Conservation (phyloP, 2,888 invertebrate genomes). For the Tuta absoluta region DNA sequence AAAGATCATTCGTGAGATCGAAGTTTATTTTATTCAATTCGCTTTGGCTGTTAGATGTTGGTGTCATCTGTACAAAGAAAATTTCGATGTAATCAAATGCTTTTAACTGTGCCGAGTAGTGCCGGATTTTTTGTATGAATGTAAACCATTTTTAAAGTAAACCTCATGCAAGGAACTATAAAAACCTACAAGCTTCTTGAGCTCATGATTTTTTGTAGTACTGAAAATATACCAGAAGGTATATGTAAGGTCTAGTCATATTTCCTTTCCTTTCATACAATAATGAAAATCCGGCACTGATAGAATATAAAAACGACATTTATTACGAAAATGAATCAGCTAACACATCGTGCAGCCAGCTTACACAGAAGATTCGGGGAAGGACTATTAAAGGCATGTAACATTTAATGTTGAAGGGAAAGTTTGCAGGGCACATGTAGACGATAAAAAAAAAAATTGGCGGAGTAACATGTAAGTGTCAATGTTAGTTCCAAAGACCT, state of each 20-base stretch:
- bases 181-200: no score
- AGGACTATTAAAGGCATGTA: background rate
- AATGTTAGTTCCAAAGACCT: background rate
- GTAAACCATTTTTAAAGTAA: no score
- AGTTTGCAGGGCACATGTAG: background rate
- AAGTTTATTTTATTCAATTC: background rate
- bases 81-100: background rate
- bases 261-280: no score
- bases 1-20: no score
- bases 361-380: background rate
- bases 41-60: background rate
- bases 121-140: background rate
- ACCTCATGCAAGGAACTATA: no score
- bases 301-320: background rate
- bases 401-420: background rate
- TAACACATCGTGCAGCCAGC: constrained; percentile 34
- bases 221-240: background rate
- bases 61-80: background rate
- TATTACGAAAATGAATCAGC: constrained; percentile 25
- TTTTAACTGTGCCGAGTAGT: background rate
- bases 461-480: constrained; percentile 1
- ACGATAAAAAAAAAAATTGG: background rate
- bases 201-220: no score
- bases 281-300: constrained; percentile 2
- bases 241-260: background rate